Base-by-base conservation (phyloP, 2,888 invertebrate species). In the Onthophagus sagittarius region DNA sequence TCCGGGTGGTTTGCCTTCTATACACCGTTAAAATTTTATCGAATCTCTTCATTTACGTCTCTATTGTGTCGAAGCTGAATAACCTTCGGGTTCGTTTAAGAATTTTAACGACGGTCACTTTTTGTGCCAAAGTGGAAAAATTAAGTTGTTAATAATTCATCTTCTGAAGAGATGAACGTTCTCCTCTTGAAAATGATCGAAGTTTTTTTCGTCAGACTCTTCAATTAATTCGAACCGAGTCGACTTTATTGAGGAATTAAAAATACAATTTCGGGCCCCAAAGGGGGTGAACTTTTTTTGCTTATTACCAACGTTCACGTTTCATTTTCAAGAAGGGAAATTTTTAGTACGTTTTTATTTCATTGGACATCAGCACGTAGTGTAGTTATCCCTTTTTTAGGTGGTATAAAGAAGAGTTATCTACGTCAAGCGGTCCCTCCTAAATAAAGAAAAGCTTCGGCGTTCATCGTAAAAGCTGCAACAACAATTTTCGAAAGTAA, bases 401-500 rank as follows among this genome's bases (percentile, higher is more conserved):
- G 9, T 11, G 7, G 9, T 53, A 9, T 7, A 53, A 53, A 53
- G 39, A 53, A 53, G 11, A 53, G 9, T 53, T 53, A 53, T 53
- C 11, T 53, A 53, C 39, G 39, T 53, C 39, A 53, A 53, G 1
- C 11, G 11, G 9, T 53, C 39, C 39, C 23, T 23, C 39, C 39
- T 53, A 53, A 53, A 53, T 53, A 53, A 53, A 53, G 7, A 53
- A 53, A 53, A 53, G 39, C 39, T 53, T 53, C 39, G 39, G 4
- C 39, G 6, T 7, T 53, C 39, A 3, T 23, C 23, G 39, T 53
- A 53, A 53, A 53, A 53, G 39, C 39, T 53, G 39, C 39, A 53
- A 53, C 39, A 63, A 71, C 39, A 63, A 71, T 23, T 71, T 71
- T 14, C 65, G 63, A 14, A 74, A 73, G 76, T 74, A 77, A 78